phyloP scores from a whole-genome alignment of 2,797 vertebrate species.

The Geotrypetes seraphini region DNA sequence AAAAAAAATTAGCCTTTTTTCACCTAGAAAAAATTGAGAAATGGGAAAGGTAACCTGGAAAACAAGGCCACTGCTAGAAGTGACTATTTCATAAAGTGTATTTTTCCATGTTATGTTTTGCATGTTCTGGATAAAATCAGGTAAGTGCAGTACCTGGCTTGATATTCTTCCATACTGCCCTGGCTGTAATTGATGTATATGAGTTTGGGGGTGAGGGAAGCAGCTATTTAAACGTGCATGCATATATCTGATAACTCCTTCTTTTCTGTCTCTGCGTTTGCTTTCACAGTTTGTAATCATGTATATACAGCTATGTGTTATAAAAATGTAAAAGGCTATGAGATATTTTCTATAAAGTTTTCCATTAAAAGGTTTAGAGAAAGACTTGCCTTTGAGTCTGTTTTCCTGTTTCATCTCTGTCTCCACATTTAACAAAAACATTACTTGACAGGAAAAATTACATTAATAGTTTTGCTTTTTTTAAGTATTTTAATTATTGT shows the following conservation, averaged over 20 bases:
- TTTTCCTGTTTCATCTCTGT: too few relatives aligned
- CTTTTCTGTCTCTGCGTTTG: constrained; percentile 61
- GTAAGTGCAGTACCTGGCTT: constrained; percentile 13
- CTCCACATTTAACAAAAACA: too few relatives aligned
- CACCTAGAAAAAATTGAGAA: constrained; percentile 21
- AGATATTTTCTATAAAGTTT: constrained; percentile 54
- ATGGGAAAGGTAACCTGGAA: constrained; percentile 27
- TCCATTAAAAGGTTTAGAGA: constrained; percentile 56
- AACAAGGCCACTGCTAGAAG: constrained; percentile 53
- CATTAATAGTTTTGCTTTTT: too few relatives aligned
- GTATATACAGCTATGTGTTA: constrained; percentile 74
- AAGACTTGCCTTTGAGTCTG: background rate
- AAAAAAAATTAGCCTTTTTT: constrained; percentile 41
- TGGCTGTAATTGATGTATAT: constrained; percentile 23
- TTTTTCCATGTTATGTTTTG: constrained; percentile 37
- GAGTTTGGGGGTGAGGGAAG: constrained; percentile 16
- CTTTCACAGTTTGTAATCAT: constrained; percentile 64
- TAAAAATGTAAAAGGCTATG: constrained; percentile 63
- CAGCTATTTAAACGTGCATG: constrained; percentile 16
- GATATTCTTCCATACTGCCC: constrained; percentile 6
- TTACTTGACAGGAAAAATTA: too few relatives aligned
- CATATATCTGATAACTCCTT: constrained; percentile 20
- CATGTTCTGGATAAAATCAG: constrained; percentile 14
- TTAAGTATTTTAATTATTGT: too few relatives aligned
- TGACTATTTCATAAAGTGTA: constrained; percentile 55